Percentiles rank a stretch among this genome's conserved stretches.
These are phyloP conservation scores for Cerastis leucographa DNA, from an alignment of 2,888 invertebrate species.

Conservation along the genomic window DNA sequence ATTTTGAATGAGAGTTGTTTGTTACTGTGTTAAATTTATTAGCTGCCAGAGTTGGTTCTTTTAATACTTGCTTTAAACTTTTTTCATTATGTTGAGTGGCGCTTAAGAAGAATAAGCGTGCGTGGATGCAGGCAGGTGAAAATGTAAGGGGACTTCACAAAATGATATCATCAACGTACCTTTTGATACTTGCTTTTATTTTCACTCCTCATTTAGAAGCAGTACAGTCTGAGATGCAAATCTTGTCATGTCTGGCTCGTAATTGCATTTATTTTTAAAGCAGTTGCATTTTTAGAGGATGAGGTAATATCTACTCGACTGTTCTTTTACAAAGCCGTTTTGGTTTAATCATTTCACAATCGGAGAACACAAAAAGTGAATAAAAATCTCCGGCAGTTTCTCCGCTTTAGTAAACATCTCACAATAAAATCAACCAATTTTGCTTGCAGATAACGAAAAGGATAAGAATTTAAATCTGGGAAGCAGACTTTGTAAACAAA, in stretches of 20 bases:
- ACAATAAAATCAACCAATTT: slow-evolving; percentile 78
- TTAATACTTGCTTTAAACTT: slow-evolving; percentile 50
- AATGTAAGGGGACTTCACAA: slow-evolving; percentile 30
- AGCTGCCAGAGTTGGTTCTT: slow-evolving; percentile 45
- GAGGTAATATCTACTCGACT: slow-evolving; percentile 14
- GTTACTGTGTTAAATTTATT: slow-evolving; percentile 63
- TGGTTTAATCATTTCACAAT: slow-evolving; percentile 37
- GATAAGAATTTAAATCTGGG: slow-evolving; percentile 75
- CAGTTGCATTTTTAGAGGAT: slow-evolving; percentile 19
- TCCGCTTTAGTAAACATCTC: slow-evolving; percentile 57
- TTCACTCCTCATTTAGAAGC: slow-evolving; percentile 31
- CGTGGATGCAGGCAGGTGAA: slow-evolving; percentile 32
- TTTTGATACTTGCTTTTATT: slow-evolving; percentile 36
- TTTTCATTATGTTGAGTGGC: slow-evolving; percentile 57
- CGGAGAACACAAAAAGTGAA: slow-evolving; percentile 38
- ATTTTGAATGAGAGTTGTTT: slow-evolving; percentile 74
- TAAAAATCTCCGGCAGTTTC: slow-evolving; percentile 35
- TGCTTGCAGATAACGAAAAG: slow-evolving; percentile 73
- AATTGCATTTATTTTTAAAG: slow-evolving; percentile 53
- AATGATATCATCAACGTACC: slow-evolving; percentile 41
- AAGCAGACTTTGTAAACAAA: slow-evolving; percentile 70
- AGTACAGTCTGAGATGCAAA: slow-evolving; percentile 47
- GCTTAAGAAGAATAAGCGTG: slow-evolving; percentile 21
- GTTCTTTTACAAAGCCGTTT: slow-evolving; percentile 37
- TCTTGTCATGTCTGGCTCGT: slow-evolving; percentile 43